Conservation (phyloP, 1,140 invertebrate species). For the Chironomus striatipennis region DNA sequence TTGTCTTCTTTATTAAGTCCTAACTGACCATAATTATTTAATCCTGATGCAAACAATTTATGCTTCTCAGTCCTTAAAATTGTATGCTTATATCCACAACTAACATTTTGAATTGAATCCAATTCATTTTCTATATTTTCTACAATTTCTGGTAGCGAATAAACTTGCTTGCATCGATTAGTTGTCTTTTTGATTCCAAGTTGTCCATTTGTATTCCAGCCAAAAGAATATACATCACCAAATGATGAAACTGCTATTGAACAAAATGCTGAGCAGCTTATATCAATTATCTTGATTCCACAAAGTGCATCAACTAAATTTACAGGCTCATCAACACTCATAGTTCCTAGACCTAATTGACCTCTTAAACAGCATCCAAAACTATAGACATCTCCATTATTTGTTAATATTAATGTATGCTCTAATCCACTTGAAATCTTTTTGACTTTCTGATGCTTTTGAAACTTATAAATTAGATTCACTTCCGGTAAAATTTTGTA, state of each 20-base stretch:
- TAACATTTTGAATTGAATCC: constrained; percentile 45
- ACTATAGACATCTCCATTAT: constrained; percentile 62
- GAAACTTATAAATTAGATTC: constrained; percentile 42
- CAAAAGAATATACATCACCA: constrained; percentile 81
- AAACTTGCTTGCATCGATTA: constrained; percentile 20
- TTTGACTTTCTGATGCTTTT: constrained; percentile 45
- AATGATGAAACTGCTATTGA: constrained; percentile 61
- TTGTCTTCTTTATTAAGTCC: constrained; percentile 38
- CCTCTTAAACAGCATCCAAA: constrained; percentile 75
- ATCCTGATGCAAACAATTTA: constrained; percentile 58
- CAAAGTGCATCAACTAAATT: constrained; percentile 58
- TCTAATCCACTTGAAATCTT: constrained; percentile 69
- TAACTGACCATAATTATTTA: constrained; percentile 65
- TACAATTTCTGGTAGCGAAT: constrained; percentile 30
- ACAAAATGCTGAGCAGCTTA: constrained; percentile 79
- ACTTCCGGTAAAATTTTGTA: neutral
- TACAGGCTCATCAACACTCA: constrained; percentile 50
- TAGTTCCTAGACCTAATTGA: constrained; percentile 68
- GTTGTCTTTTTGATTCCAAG: constrained; percentile 48
- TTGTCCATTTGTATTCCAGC: constrained; percentile 84
- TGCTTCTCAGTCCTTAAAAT: constrained; percentile 50
- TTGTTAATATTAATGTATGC: constrained; percentile 63
- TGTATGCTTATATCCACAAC: constrained; percentile 59
- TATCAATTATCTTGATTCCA: constrained; percentile 57
- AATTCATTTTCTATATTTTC: constrained; percentile 32